phyloP scores from a whole-genome alignment of 2,797 vertebrate species.

The Otus scops region DNA sequence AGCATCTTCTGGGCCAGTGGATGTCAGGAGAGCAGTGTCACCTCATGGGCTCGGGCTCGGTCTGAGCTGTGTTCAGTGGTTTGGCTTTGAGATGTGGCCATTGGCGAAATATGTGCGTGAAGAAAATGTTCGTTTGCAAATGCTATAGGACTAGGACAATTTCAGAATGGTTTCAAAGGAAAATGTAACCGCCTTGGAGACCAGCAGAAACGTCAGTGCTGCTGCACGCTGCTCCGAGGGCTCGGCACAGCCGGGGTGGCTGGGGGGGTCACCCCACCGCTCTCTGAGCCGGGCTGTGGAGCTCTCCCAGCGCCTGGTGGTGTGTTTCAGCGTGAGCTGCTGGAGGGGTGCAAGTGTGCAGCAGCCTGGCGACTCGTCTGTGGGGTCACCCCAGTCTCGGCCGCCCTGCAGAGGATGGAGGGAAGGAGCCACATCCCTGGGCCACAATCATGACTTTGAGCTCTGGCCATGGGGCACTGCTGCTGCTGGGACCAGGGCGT shows the following conservation, averaged over 20 bases:
- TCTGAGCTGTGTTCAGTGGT: neutral
- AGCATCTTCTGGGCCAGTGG: neutral
- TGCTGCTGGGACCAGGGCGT: neutral
- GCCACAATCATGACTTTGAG: accelerated
- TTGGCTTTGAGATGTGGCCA: neutral
- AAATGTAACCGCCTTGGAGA: neutral
- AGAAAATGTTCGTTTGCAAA: neutral
- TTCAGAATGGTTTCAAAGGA: neutral
- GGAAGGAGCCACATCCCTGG: neutral
- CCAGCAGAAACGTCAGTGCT: neutral
- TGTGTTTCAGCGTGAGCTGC: accelerated
- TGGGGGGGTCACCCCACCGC: neutral
- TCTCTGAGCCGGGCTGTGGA: neutral
- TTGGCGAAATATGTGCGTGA: neutral
- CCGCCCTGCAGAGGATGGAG: accelerated
- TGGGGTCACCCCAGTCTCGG: neutral
- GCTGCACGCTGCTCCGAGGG: neutral
- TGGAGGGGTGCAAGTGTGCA: neutral
- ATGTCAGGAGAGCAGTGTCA: neutral
- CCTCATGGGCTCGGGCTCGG: neutral
- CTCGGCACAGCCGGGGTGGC: neutral
- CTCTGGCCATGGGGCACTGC: neutral
- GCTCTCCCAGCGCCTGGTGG: accelerated
- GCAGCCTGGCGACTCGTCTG: neutral
- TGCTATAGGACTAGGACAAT: neutral